Evolutionary conservation across 1,140 invertebrate species (phyloP).

Genomic region (Leptinotarsa undecemlineata): DNA sequence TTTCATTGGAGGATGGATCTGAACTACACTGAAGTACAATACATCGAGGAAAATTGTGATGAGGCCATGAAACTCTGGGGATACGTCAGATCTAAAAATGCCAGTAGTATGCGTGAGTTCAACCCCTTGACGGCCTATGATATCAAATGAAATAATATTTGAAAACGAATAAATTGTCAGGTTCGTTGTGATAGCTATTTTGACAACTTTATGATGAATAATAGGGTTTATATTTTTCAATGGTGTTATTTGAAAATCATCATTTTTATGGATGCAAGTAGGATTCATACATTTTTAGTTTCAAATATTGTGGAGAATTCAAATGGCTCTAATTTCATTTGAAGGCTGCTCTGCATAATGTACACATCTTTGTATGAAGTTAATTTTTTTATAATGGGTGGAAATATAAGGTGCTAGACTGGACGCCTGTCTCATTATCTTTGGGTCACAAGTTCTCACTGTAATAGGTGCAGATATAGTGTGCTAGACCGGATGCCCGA

Average conservation of each 20-base stretch:
- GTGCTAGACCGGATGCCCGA: too few relatives aligned
- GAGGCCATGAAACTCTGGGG: slow-evolving; percentile 82
- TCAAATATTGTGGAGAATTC: too few relatives aligned
- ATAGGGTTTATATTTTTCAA: neutral
- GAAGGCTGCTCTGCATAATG: too few relatives aligned
- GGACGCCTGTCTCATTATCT: too few relatives aligned
- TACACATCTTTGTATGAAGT: too few relatives aligned
- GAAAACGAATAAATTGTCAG: neutral
- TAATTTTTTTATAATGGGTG: too few relatives aligned
- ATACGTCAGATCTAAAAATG: slow-evolving; percentile 64
- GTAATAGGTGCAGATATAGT: too few relatives aligned
- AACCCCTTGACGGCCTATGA: slow-evolving; percentile 59
- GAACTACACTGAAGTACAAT: slow-evolving; percentile 68
- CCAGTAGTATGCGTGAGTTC: slow-evolving; percentile 61
- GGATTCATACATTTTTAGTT: too few relatives aligned
- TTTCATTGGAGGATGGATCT: slow-evolving; percentile 83
- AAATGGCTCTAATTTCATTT: too few relatives aligned
- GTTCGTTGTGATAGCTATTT: neutral
- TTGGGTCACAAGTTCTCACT: too few relatives aligned
- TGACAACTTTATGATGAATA: neutral
- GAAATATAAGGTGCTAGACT: too few relatives aligned
- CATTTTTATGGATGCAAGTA: neutral
- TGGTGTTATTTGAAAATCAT: neutral
- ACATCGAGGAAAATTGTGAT: slow-evolving; percentile 67
- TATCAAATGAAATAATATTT: slow-evolving; percentile 28